phyloP scores from a whole-genome alignment of 2,888 invertebrate genomes.

The Xiphydria camelus region DNA sequence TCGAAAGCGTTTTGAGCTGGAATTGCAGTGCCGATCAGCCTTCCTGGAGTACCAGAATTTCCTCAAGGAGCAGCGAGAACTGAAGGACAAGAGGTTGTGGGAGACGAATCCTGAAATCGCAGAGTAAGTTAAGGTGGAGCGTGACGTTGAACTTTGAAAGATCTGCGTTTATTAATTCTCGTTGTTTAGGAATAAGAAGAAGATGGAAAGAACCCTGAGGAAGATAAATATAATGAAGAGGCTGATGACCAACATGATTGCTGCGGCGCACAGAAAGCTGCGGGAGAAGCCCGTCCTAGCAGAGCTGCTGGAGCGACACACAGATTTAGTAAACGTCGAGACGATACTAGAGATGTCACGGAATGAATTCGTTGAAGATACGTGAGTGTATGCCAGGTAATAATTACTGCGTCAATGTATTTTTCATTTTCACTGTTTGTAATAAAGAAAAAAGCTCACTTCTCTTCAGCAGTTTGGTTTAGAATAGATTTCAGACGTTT shows the following conservation, averaged over 20 bases:
- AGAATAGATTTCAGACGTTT: no score
- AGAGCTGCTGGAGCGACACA: slow-evolving; percentile 32
- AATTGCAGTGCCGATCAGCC: slow-evolving; percentile 27
- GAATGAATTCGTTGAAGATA: no score
- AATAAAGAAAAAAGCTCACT: no score
- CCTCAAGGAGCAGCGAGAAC: slow-evolving; percentile 28
- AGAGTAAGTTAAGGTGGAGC: slow-evolving; percentile 21
- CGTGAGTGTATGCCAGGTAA: no score
- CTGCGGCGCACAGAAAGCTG: slow-evolving; percentile 20
- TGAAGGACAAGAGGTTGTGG: slow-evolving; percentile 22
- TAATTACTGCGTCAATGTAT: no score
- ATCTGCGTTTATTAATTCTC: not conserved
- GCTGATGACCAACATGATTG: slow-evolving; percentile 35
- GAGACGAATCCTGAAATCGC: slow-evolving; percentile 30
- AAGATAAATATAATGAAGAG: slow-evolving; percentile 38
- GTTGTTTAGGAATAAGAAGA: slow-evolving; percentile 28
- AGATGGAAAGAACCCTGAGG: slow-evolving; percentile 18
- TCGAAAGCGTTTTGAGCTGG: slow-evolving; percentile 24
- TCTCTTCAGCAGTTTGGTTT: no score
- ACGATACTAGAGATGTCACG: slow-evolving; percentile 26
- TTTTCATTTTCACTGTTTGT: no score
- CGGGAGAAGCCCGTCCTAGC: slow-evolving; percentile 11
- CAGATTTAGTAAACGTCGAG: slow-evolving; percentile 32
- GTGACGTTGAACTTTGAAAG: not conserved
- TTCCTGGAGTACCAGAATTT: slow-evolving; percentile 29